Conservation (phyloP, 2,113 vertebrate genomes). For the Phalacrocorax aristotelis region DNA sequence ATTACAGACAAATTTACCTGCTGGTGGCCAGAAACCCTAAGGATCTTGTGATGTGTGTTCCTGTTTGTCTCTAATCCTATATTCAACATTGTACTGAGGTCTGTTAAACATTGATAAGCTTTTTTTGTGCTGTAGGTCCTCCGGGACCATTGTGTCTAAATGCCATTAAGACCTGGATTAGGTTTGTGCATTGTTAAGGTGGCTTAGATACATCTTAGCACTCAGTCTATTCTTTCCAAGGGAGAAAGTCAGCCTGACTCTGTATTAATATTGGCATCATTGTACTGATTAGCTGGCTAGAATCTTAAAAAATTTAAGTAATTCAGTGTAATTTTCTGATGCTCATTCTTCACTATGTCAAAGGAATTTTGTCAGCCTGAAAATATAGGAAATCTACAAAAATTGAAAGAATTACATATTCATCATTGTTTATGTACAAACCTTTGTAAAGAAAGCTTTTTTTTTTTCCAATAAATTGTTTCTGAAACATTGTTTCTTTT, state of each 20-base stretch:
- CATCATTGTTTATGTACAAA: background rate
- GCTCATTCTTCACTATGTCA: background rate
- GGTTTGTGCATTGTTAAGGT: constrained; percentile 62
- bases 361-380: background rate
- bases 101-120: constrained; percentile 78
- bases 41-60: constrained; percentile 49
- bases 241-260: constrained; percentile 50
- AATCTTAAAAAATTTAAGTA: background rate
- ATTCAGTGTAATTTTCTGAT: background rate
- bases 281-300: constrained; percentile 24
- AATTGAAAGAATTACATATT: background rate
- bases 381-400: background rate
- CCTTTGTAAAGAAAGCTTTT: background rate
- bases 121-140: constrained; percentile 52
- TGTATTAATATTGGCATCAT: constrained; percentile 55
- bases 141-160: constrained; percentile 59
- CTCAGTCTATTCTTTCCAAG: constrained; percentile 12
- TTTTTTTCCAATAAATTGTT: background rate
- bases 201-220: constrained; percentile 55
- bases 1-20: constrained; percentile 53
- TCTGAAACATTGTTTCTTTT: background rate
- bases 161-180: constrained; percentile 64
- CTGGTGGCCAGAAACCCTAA: constrained; percentile 57
- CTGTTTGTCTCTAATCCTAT: constrained; percentile 71
- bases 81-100: constrained; percentile 72